Percentiles rank a stretch among this genome's conserved stretches.
Conservation (phyloP, 2,797 vertebrate genomes). For the Carapus acus region DNA sequence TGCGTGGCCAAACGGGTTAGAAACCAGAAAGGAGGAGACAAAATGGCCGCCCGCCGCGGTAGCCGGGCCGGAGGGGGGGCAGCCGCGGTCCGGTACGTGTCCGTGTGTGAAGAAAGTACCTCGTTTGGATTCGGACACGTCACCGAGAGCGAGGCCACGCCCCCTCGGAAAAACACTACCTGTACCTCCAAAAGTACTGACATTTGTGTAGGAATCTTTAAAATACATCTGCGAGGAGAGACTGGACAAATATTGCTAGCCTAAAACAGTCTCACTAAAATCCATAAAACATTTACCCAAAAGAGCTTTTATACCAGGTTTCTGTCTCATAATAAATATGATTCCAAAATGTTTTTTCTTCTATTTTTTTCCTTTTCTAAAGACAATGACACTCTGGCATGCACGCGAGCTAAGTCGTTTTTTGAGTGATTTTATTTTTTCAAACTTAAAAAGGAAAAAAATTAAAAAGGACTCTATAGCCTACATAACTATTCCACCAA, state of each 20-base stretch:
- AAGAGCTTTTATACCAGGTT: constrained; percentile 52
- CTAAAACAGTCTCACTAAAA: constrained; percentile 74
- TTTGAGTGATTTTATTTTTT: constrained; percentile 44
- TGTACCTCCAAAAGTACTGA: constrained; percentile 60
- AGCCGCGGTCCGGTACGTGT: constrained; percentile 50
- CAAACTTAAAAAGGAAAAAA: too few species aligned
- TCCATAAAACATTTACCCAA: constrained; percentile 61
- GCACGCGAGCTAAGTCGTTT: constrained; percentile 73
- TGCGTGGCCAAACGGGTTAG: constrained; percentile 47
- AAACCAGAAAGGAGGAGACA: constrained; percentile 51
- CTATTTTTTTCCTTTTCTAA: constrained; percentile 28
- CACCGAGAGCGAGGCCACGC: constrained; percentile 48
- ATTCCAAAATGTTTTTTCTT: constrained; percentile 57
- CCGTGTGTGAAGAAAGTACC: constrained; percentile 73
- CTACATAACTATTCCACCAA: constrained; percentile 84
- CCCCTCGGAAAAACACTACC: constrained; percentile 31
- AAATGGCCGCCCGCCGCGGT: constrained; percentile 38
- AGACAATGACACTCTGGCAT: constrained; percentile 75
- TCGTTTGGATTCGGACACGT: constrained; percentile 72
- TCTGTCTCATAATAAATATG: constrained; percentile 73
- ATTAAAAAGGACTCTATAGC: constrained; percentile 68
- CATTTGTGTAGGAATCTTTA: constrained; percentile 66
- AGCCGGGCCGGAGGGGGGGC: constrained; percentile 35
- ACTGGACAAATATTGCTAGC: constrained; percentile 74
- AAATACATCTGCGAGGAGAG: constrained; percentile 66